phyloP scores from a whole-genome alignment of 2,113 vertebrate species.

The Pelecanus crispus region DNA sequence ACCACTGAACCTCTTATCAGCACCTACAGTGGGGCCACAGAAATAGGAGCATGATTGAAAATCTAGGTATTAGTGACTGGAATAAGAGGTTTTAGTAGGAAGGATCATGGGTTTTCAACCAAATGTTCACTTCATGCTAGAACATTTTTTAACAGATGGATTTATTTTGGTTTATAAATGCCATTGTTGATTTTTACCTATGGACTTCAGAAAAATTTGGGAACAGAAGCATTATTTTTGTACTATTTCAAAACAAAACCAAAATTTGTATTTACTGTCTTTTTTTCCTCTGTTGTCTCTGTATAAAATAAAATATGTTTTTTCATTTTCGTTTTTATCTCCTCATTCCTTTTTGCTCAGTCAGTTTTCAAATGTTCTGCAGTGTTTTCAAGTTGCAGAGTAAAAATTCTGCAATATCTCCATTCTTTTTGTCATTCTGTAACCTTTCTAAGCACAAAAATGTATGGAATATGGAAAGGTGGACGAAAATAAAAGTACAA shows the following conservation, averaged over 20 bases:
- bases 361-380: neutral
- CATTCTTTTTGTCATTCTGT: neutral
- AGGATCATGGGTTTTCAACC: neutral
- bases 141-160: neutral
- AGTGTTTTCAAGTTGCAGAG: neutral
- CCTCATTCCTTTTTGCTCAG: neutral
- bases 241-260: fast-evolving
- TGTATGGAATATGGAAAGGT: neutral
- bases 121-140: neutral
- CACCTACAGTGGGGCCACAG: neutral
- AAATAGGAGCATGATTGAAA: neutral
- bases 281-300: neutral
- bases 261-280: neutral
- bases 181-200: neutral
- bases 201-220: neutral
- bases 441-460: neutral
- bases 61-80: neutral
- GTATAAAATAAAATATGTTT: neutral
- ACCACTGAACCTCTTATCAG: neutral
- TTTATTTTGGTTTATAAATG: neutral
- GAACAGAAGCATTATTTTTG: neutral
- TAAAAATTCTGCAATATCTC: neutral
- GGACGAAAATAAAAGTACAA: neutral
- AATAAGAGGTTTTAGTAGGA: neutral
- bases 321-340: neutral